Evolutionary conservation across 2,797 vertebrate species (phyloP).

Genomic region (Jordanella pulchra): DNA sequence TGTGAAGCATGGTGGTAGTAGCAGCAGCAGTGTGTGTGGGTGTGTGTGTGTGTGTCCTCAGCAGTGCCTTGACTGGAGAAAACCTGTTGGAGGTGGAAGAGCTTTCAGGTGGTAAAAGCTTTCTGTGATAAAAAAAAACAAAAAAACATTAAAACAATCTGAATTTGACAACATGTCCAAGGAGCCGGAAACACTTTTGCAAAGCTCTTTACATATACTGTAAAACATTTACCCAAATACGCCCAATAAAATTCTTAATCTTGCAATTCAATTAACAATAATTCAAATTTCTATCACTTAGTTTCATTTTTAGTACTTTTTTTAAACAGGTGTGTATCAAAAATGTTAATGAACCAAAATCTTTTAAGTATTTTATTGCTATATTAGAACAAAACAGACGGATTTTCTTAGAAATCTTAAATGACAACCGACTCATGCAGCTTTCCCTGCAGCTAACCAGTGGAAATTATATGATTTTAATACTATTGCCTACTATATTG

Average conservation of each 20-base stretch:
- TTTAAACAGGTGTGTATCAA: too few species aligned
- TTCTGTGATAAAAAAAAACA: not conserved
- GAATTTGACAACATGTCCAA: not conserved
- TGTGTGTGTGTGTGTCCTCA: too few species aligned
- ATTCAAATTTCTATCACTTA: too few species aligned
- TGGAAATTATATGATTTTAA: constrained; percentile 16
- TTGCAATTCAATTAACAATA: not conserved
- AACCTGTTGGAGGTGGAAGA: not conserved
- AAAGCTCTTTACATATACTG: not conserved
- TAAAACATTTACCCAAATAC: not conserved
- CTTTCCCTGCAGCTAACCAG: constrained; percentile 11
- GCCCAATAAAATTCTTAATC: not conserved
- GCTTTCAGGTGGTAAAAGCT: not conserved
- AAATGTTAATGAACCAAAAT: too few species aligned
- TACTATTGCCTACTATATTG: not conserved
- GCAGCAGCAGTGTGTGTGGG: not conserved
- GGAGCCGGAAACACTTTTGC: not conserved
- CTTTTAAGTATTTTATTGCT: not conserved
- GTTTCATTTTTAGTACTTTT: too few species aligned
- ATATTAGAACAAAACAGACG: not conserved
- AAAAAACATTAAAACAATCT: not conserved
- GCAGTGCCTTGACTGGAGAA: not conserved
- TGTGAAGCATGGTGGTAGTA: not conserved
- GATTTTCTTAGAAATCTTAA: constrained; percentile 8
- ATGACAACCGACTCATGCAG: constrained; percentile 34